Conservation (phyloP, 2,797 vertebrate species). For the Schizothorax lantsangensis region DNA sequence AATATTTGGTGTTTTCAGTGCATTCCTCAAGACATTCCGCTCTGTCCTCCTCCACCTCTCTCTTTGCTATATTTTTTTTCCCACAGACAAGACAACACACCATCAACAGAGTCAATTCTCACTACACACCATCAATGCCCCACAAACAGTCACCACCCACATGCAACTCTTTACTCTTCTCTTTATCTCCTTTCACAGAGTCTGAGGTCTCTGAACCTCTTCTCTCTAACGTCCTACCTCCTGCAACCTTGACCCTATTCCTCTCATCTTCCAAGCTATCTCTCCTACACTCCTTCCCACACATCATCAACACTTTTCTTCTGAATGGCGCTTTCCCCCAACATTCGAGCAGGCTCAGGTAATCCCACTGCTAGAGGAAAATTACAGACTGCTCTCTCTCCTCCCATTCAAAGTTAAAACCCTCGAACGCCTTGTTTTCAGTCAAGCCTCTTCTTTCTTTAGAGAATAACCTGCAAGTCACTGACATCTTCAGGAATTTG, state of each 20-base stretch:
- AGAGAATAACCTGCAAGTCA: not conserved
- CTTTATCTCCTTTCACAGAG: not conserved
- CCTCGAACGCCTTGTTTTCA: not conserved
- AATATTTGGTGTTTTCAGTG: not conserved
- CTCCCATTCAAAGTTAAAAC: not conserved
- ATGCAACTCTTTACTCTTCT: not conserved
- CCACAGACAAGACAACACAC: not conserved
- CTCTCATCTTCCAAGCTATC: slow-evolving; percentile 5
- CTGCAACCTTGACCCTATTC: slow-evolving; percentile 13
- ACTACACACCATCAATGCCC: not conserved
- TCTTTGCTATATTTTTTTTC: not conserved
- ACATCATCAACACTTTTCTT: not conserved
- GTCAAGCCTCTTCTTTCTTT: not conserved
- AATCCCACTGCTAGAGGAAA: slow-evolving; percentile 7
- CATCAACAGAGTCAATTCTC: slow-evolving; percentile 14
- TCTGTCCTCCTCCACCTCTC: not conserved
- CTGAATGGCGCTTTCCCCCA: not conserved
- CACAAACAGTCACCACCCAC: slow-evolving; percentile 3
- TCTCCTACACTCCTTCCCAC: not conserved
- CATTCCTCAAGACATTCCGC: not conserved
- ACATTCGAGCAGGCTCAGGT: not conserved
- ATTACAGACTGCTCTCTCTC: not conserved
- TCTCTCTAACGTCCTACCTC: not conserved
- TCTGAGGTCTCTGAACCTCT: slow-evolving; percentile 14
- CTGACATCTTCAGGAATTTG: not conserved